These are phyloP conservation scores for Thalassaphorura encarpata DNA, from an alignment of 1,140 invertebrate genomes.

Conservation along the genomic window DNA sequence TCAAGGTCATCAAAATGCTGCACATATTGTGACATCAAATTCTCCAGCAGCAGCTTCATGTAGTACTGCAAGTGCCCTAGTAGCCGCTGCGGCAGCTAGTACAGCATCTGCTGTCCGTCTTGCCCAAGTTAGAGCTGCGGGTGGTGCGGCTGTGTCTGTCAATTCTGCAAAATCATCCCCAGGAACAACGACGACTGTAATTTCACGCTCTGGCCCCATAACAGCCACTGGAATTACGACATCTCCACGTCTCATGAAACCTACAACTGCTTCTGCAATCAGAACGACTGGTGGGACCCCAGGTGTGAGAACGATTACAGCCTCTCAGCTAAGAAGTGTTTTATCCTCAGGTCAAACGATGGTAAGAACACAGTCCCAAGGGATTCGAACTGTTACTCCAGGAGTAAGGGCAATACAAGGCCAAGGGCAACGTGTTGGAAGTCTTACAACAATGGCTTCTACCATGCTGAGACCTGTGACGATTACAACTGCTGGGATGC, in stretches of 20 bases:
- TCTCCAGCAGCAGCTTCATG: slow-evolving; percentile 13
- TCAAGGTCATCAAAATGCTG: neutral
- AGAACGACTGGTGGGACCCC: neutral
- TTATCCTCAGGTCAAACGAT: neutral
- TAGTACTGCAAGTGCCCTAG: slow-evolving; percentile 6
- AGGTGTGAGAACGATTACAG: slow-evolving; percentile 13
- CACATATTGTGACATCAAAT: neutral
- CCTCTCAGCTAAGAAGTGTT: slow-evolving; percentile 14
- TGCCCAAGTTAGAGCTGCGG: too few relatives aligned
- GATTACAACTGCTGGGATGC: slow-evolving; percentile 12
- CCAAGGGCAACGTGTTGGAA: neutral
- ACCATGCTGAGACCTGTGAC: slow-evolving; percentile 16
- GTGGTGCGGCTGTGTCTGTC: too few relatives aligned
- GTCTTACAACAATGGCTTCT: slow-evolving; percentile 9
- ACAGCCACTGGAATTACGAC: slow-evolving; percentile 4
- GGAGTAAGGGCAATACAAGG: slow-evolving; percentile 5
- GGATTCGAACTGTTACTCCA: slow-evolving; percentile 3
- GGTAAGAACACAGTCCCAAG: neutral
- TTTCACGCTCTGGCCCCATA: slow-evolving; percentile 16
- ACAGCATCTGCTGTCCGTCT: slow-evolving; percentile 7
- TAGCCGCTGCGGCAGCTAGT: slow-evolving; percentile 21
- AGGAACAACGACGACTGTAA: slow-evolving; percentile 18
- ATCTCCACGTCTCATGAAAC: neutral
- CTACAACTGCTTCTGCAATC: neutral
- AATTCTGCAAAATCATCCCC: too few relatives aligned